Evolutionary conservation across 2,113 vertebrate genomes (phyloP), one percentile per base, ranked within the genome.

Genomic region (Uropsilus gracilis): DNA sequence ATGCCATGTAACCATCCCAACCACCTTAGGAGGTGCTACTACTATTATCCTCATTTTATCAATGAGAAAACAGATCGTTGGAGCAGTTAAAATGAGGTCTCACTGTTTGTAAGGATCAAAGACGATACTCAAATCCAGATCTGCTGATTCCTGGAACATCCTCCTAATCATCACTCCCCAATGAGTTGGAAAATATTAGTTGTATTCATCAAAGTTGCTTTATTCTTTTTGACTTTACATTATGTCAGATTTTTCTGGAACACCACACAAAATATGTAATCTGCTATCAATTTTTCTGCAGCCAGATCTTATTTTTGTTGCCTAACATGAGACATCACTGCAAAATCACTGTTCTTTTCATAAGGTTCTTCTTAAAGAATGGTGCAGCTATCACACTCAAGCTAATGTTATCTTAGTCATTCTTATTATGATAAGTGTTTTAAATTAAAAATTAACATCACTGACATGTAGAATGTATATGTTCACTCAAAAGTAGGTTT

Each of bases 241-340:
- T 86, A 30, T 61, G 86, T 92, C 88, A 80, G 80, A 85, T 94
- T 93, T 78, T 95, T 95, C 80, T 95, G 89, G 55, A 96, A 93
- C 28, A 71, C 53, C 75, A 9, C 66, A 93, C 88, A 96, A 92
- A 96, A 75, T 26, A n/a, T n/a, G 28, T 95, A 96, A 97, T 96
- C 95, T 97, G 95, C 89, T 97, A 84, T 96, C 95, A 97, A 86
- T 97, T 98, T 95, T 97, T 97, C 94, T 87, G 50, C 61, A 77
- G 63, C 75, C 77, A 93, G n/a, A 92, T 86, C 86, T 83, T 96
- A 84, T 86, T 93, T 72, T 94, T 97, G 69, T 91, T 95, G 64
- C 92, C 86, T 93, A 53, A 96, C 91, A 96, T 94, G 89, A 96
- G 78, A 96, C 94, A 95, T 17, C 77, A 75, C 97, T 98, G 88